Evolutionary conservation across 2,888 invertebrate genomes (phyloP).

Genomic region (Plagodis dolabraria): DNA sequence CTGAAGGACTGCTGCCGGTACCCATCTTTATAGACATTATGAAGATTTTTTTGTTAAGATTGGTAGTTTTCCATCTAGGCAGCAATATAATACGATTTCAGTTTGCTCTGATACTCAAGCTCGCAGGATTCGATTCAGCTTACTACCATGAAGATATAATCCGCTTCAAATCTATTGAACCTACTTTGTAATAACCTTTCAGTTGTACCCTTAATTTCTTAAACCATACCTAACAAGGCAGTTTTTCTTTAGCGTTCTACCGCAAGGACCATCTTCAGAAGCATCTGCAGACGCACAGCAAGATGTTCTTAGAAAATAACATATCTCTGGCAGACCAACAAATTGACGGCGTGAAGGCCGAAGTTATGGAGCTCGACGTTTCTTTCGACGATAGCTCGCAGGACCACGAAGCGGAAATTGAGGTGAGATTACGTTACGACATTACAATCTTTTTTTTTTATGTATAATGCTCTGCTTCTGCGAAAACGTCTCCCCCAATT

Average conservation of each 20-base stretch:
- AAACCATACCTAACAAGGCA: not conserved
- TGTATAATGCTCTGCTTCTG: no score
- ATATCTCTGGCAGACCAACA: slow-evolving; percentile 48
- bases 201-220: no score
- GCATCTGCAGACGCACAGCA: slow-evolving; percentile 90
- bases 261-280: slow-evolving; percentile 92
- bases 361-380: slow-evolving; percentile 53
- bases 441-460: no score
- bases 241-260: slow-evolving; percentile 85
- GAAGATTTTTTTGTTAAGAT: no score
- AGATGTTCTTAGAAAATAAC: slow-evolving; percentile 63
- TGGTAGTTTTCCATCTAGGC: no score
- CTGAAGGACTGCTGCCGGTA: no score
- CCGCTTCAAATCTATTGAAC: not conserved
- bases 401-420: slow-evolving; percentile 44
- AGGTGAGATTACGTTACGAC: slow-evolving; percentile 43
- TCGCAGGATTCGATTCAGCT: no score
- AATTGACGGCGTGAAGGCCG: slow-evolving; percentile 55
- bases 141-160: no score
- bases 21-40: no score
- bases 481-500: no score
- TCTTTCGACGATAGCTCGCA: slow-evolving; percentile 26
- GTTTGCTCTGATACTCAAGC: no score
- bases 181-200: not conserved
- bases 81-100: no score